Percentiles rank a stretch among this genome's conserved stretches.
phyloP scores from a whole-genome alignment of 2,113 vertebrate genomes.

The Anguilla rostrata region DNA sequence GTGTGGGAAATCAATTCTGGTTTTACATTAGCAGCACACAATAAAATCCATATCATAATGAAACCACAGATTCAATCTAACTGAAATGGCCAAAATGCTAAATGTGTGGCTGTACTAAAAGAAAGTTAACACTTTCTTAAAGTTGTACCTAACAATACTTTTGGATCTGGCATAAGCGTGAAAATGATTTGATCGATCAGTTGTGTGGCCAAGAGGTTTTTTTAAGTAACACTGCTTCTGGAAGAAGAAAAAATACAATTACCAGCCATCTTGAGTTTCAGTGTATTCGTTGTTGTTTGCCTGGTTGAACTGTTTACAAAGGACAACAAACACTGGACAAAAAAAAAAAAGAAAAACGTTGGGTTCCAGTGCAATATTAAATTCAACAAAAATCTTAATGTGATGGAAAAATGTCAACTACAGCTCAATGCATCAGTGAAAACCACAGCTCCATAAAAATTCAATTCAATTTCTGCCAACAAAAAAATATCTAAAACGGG shows the following conservation, averaged over 20 bases:
- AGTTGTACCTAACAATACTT: neutral
- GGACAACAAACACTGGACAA: neutral
- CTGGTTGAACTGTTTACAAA: neutral
- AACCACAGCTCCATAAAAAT: conserved; percentile 9
- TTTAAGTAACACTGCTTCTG: neutral
- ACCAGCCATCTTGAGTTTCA: neutral
- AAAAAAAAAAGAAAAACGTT: neutral
- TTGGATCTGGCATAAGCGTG: neutral
- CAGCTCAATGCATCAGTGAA: neutral
- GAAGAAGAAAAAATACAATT: neutral
- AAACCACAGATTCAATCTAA: neutral
- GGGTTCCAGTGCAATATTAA: neutral
- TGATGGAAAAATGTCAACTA: neutral
- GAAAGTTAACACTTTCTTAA: neutral
- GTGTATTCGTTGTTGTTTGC: neutral
- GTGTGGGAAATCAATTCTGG: neutral
- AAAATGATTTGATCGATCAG: neutral
- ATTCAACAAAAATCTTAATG: neutral
- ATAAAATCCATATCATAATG: neutral
- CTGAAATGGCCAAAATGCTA: neutral
- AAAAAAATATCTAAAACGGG: neutral
- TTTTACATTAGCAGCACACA: neutral
- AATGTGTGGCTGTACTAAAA: neutral
- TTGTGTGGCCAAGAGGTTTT: neutral
- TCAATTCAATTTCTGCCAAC: neutral